Evolutionary conservation across 2,888 invertebrate genomes (phyloP), one percentile per base, ranked within the genome.

Genomic region (Hypselothyrea guttata): DNA sequence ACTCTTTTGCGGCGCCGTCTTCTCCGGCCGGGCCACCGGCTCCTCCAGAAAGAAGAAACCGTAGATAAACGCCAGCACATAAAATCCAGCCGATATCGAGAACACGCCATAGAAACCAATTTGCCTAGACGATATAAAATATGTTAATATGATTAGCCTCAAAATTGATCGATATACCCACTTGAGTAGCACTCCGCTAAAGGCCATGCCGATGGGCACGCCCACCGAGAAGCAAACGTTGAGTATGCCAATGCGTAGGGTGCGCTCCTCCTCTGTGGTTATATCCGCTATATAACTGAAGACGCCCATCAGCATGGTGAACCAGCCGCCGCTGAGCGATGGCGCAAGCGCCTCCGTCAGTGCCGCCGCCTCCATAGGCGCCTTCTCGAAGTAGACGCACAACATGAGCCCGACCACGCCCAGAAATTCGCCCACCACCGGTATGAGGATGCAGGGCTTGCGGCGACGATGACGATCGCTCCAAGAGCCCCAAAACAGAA

Each of bases 251-350:
- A 97, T 96, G 64, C 97, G 91, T 41, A 96, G 91, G 15, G 97
- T 97, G 75, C 97, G 93, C 75, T 94, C 94, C 88, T 96, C 94
- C 66, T 95, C 93, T 1, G 94, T 94, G 2, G 97, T 96, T 11
- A 96, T 94, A 86, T 97, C 96, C 1, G 94, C 95, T 58, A 97
- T 94, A 87, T 97, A 97, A 90, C 96, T 95, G 90, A 97, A 95
- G 69, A 96, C 94, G 13, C 95, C 95, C 95, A 96, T 96, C 78
- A 96, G 94, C 95, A 96, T 95, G 27, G 95, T 95, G 87, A 95
- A 95, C 96, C 96, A 96, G 7, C 96, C 96, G 7, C 96, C 90
- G 0, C 95, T 95, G 5, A 96, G 85, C 0, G 95, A 95, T 1
- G 96, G 96, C 89, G 95, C 95, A 67, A 96, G 91, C 0, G 95